Conservation (phyloP, 2,888 invertebrate genomes). For the Drosophila silvestris region DNA sequence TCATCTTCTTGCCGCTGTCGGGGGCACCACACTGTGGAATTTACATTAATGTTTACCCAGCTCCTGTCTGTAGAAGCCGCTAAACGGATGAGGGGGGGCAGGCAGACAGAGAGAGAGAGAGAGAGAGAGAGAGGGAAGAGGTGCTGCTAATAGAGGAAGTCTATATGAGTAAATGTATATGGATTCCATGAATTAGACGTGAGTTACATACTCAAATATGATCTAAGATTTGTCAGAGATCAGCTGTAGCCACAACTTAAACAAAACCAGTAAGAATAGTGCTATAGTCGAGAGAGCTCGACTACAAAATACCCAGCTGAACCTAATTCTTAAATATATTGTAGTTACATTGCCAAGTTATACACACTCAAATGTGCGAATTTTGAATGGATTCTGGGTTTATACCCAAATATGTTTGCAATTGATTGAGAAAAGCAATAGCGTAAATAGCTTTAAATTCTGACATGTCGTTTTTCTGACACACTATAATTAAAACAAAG, state of each 20-base stretch:
- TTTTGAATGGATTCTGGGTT: not conserved
- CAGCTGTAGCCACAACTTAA: conserved; percentile 14
- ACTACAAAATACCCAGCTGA: not conserved
- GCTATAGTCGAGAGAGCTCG: no score
- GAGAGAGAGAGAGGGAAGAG: not conserved
- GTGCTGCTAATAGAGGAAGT: conserved; percentile 47
- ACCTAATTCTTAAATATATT: not conserved
- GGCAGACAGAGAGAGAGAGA: not conserved
- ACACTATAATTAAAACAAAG: not conserved
- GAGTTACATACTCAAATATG: conserved; percentile 35
- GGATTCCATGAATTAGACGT: conserved; percentile 26
- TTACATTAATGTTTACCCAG: conserved; percentile 55
- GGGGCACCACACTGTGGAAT: conserved; percentile 41
- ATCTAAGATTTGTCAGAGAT: conserved; percentile 19
- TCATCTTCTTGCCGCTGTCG: conserved; percentile 37
- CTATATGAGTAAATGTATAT: conserved; percentile 23
- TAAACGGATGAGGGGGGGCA: conserved; percentile 1
- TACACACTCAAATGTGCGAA: not conserved
- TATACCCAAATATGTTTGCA: not conserved
- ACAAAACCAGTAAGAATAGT: not conserved
- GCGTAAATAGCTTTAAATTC: not conserved
- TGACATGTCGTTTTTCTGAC: not conserved
- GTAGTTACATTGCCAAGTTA: not conserved
- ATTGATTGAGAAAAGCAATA: not conserved
- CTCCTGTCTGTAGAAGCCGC: conserved; percentile 56